Evolutionary conservation across 2,797 vertebrate species (phyloP).

Genomic region (Merluccius polli): DNA sequence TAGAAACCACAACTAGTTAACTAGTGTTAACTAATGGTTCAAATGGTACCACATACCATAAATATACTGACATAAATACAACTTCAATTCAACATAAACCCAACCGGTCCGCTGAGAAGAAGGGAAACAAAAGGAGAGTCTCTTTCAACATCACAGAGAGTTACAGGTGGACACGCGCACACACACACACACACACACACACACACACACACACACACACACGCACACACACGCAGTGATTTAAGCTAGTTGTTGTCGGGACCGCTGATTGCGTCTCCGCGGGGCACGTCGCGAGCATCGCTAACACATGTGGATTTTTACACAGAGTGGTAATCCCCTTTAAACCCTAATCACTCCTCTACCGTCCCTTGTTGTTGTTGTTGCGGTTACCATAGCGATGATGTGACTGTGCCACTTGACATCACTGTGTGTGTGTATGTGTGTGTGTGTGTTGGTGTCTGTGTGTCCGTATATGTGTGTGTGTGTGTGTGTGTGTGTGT

Average conservation of each 20-base stretch:
- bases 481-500: constrained; percentile 4
- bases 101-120: not conserved
- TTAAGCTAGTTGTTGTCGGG: not conserved
- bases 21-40: not conserved
- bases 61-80: not conserved
- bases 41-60: not conserved
- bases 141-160: not conserved
- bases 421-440: not conserved
- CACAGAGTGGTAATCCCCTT: not conserved
- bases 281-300: not conserved
- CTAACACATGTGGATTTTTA: not conserved
- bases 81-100: not conserved
- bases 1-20: not conserved
- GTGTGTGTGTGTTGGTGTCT: not conserved
- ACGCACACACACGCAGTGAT: not conserved
- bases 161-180: not conserved
- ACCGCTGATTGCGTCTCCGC: not conserved
- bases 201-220: not conserved
- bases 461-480: not conserved
- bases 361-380: not conserved
- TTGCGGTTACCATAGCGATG: not conserved
- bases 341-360: not conserved
- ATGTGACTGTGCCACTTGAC: not conserved
- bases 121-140: not conserved
- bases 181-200: too few relatives aligned